Evolutionary conservation across 2,113 vertebrate species (phyloP).

Genomic region (Nothocercus julius): DNA sequence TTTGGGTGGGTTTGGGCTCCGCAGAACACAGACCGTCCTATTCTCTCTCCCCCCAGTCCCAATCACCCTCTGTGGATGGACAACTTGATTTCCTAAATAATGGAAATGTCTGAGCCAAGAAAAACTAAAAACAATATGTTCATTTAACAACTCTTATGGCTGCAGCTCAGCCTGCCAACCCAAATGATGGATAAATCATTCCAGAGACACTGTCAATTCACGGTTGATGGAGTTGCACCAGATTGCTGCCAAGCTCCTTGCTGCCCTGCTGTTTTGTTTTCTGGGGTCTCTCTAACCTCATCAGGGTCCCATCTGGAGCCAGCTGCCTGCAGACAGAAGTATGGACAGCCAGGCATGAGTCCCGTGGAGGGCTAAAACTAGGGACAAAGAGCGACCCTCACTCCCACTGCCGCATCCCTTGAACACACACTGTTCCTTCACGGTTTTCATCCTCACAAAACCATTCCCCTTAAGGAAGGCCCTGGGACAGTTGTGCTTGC

Average conservation of each 20-base stretch:
- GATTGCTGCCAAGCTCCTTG: not conserved
- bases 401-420: not conserved
- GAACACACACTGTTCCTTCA: slow-evolving; percentile 34
- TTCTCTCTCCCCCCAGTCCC: not conserved
- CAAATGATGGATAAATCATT: slow-evolving; percentile 24
- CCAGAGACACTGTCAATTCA: not conserved
- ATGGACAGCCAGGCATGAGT: not conserved
- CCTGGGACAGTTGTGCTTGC: not conserved
- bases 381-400: slow-evolving; percentile 13
- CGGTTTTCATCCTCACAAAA: slow-evolving; percentile 19
- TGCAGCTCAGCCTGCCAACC: slow-evolving; percentile 33
- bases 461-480: not conserved
- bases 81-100: slow-evolving; percentile 65
- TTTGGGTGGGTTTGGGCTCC: not conserved
- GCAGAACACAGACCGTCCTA: not conserved
- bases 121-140: slow-evolving; percentile 63
- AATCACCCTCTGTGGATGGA: not conserved
- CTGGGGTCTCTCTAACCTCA: not conserved
- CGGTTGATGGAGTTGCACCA: not conserved
- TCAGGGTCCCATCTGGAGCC: not conserved
- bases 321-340: not conserved
- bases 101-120: slow-evolving; percentile 46
- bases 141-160: slow-evolving; percentile 6
- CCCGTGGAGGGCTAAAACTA: not conserved
- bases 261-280: not conserved